A percentile compares a stretch with the other conserved stretches of the same genome.
phyloP scores from a whole-genome alignment of 2,888 invertebrate genomes.

The Protonemura montana region DNA sequence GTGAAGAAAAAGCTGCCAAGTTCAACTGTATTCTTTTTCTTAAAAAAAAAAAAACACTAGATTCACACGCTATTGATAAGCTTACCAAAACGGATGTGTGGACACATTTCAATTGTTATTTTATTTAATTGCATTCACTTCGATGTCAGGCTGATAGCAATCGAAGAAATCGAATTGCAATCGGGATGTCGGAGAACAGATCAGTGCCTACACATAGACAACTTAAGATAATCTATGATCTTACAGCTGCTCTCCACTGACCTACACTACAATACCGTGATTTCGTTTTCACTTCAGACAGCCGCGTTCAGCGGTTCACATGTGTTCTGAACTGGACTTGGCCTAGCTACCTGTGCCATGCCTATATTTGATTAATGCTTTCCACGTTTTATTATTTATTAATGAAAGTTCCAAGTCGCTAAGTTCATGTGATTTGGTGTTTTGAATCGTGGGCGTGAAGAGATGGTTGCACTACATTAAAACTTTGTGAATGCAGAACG shows the following conservation, averaged over 20 bases:
- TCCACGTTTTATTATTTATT: slow-evolving; percentile 41
- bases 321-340: not conserved
- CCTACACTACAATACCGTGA: not conserved
- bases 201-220: not conserved
- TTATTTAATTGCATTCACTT: not conserved
- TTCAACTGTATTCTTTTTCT: not conserved
- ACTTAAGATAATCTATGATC: not conserved
- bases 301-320: not conserved
- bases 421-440: not conserved
- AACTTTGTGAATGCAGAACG: too few species aligned
- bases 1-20: not conserved
- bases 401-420: not conserved
- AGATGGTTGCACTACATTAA: not conserved
- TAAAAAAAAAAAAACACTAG: not conserved
- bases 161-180: not conserved
- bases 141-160: not conserved
- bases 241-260: not conserved
- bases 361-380: slow-evolving; percentile 18
- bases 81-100: not conserved
- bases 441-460: not conserved
- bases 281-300: not conserved
- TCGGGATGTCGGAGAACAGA: not conserved
- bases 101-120: not conserved
- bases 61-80: not conserved
- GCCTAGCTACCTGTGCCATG: slow-evolving; percentile 17